Base-by-base conservation (phyloP, 2,113 vertebrate species). In the Siniperca chuatsi region DNA sequence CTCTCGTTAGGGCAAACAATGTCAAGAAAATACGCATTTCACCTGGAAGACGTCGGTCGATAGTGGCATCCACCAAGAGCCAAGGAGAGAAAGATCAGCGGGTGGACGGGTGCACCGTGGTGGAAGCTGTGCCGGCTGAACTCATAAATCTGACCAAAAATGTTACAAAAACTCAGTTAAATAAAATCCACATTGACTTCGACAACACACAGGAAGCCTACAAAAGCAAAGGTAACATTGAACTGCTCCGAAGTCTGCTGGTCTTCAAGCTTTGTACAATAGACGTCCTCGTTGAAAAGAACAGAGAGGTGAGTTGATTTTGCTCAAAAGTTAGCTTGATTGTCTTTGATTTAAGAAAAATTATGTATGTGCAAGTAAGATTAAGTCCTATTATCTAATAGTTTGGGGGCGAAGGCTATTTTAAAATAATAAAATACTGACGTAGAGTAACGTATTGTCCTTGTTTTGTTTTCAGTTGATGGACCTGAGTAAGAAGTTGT, bases 171-270 rank as follows among this genome's bases (percentile, higher is more conserved):
- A 8, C 29, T 18, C 84, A 25, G 16, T 0, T 81, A 21, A 82
- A 62, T 0, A 86, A 71, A 23, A 85, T 90, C 40, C 29, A 82
- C 0, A 87, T 96, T 12, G 94, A 96, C 82, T 96, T 97, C 70
- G 90, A 92, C 20, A 93, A 97, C 84, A 87, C 93, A 0, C 84
- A 86, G 13, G 97, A 97, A 65, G 97, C 96, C 8, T 98, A 96
- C 89, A 93, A 88, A 69, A 97, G 95, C 89, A 98, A 97, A 69
- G 84, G 78, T 40, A 97, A 86, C 65, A 57, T 93, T 0, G 97
- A 97, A 79, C 94, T 96, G 50, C 88, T 96, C 4, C 61, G 96
- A 9, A 96, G 96, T 35, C 86, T 97, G 61, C 4, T 96, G 69
- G 96, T 96, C 54, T 95, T 96, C 74, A 94, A 96, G 80, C 93